Percentiles rank a stretch among this genome's conserved stretches.
phyloP scores from a whole-genome alignment of 2,797 vertebrate genomes.

The Acanthopagrus latus region DNA sequence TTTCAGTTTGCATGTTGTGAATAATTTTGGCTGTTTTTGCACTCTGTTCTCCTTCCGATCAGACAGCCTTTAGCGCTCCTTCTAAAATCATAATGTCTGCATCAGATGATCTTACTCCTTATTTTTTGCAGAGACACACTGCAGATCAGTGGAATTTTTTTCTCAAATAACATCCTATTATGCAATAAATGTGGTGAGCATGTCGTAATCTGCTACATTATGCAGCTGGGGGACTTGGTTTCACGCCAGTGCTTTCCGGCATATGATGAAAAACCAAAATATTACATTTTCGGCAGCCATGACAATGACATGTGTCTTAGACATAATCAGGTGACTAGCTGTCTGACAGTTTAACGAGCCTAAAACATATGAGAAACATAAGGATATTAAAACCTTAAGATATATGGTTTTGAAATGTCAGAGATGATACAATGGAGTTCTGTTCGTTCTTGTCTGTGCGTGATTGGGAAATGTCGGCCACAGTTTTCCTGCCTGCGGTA shows the following conservation, averaged over 20 bases:
- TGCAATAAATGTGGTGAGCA: slow-evolving; percentile 21
- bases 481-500: neutral
- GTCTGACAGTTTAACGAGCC: neutral
- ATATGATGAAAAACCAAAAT: slow-evolving; percentile 6
- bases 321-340: neutral
- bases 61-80: neutral
- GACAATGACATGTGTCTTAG: neutral
- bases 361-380: neutral
- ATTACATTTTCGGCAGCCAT: neutral
- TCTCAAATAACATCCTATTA: slow-evolving; percentile 12
- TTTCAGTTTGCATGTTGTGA: neutral
- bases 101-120: slow-evolving; percentile 2
- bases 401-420: neutral
- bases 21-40: neutral
- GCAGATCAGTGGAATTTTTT: slow-evolving; percentile 22
- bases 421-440: neutral
- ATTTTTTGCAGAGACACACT: slow-evolving; percentile 8
- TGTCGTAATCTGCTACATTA: slow-evolving; percentile 32
- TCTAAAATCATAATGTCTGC: slow-evolving; percentile 16
- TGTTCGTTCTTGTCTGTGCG: neutral
- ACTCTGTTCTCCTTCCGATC: neutral
- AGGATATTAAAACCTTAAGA: neutral
- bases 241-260: slow-evolving; percentile 7
- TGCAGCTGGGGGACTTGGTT: slow-evolving; percentile 6
- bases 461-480: neutral